Percentiles rank a stretch among this genome's conserved stretches.
These are phyloP conservation scores for Eurypyga helias DNA, from an alignment of 2,113 vertebrate species.

Conservation along the genomic window DNA sequence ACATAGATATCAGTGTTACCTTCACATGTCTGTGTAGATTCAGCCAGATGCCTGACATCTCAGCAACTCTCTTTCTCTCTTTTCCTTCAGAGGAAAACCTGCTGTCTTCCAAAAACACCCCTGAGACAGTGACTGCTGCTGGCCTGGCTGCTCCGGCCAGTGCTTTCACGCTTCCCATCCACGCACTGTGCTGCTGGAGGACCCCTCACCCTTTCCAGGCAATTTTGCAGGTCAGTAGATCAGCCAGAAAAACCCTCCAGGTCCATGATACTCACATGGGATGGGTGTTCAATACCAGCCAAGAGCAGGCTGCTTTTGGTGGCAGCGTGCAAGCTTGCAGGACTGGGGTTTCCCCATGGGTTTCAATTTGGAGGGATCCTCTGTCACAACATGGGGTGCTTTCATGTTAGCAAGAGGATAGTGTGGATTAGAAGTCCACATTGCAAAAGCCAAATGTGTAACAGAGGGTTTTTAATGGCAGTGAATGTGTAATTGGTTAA, in stretches of 20 bases:
- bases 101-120: not conserved
- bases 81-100: not conserved
- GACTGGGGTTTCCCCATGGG: fast-evolving
- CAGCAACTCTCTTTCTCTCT: not conserved
- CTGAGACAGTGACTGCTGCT: not conserved
- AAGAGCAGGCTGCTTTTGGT: not conserved
- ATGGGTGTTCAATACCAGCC: not conserved
- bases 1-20: not conserved
- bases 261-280: not conserved
- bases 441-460: not conserved
- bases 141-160: not conserved
- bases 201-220: not conserved
- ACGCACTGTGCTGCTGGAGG: not conserved
- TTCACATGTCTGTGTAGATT: not conserved
- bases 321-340: not conserved
- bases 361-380: not conserved
- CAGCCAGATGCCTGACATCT: not conserved
- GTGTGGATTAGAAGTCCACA: not conserved
- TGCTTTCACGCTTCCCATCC: not conserved
- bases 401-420: not conserved
- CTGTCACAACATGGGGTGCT: not conserved
- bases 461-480: not conserved
- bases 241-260: not conserved
- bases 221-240: not conserved
- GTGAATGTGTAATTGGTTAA: not conserved